A percentile compares a stretch with the other conserved stretches of the same genome.
Conservation (phyloP, 2,888 invertebrate genomes). For the Synergus laeviventris region DNA sequence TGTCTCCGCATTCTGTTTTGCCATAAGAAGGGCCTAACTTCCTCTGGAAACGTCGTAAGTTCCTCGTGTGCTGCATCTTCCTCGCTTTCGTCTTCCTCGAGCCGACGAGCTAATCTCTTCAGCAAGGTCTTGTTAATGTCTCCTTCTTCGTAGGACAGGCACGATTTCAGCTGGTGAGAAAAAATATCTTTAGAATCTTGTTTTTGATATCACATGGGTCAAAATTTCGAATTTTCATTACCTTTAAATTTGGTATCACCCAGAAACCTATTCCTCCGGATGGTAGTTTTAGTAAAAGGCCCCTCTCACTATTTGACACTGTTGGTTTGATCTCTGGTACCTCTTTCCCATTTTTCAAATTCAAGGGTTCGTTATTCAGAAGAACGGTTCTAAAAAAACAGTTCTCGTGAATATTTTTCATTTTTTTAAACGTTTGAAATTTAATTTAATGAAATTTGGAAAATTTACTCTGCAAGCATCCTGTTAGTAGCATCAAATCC, state of each 20-base stretch:
- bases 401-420: not conserved
- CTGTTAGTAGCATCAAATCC: constrained; percentile 63
- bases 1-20: constrained; percentile 11
- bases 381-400: constrained; percentile 78
- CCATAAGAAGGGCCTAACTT: not conserved
- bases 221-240: constrained; percentile 71
- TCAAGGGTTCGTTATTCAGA: constrained; percentile 82
- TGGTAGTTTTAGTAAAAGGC: constrained; percentile 80
- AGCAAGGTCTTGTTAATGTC: constrained; percentile 49
- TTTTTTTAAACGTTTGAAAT: not conserved
- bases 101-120: constrained; percentile 54
- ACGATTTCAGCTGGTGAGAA: constrained; percentile 62
- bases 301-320: constrained; percentile 77
- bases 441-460: not conserved
- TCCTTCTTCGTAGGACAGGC: constrained; percentile 57
- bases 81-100: constrained; percentile 51
- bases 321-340: constrained; percentile 75
- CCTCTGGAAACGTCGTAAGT: not conserved
- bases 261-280: constrained; percentile 85
- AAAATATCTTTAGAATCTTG: constrained; percentile 4
- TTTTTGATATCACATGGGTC: not conserved
- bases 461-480: constrained; percentile 69
- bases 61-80: constrained; percentile 42
- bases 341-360: constrained; percentile 79
- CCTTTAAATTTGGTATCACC: constrained; percentile 83